Evolutionary conservation across 2,113 vertebrate species (phyloP), one percentile per base, ranked within the genome.

Genomic region (Callaeas wilsoni): DNA sequence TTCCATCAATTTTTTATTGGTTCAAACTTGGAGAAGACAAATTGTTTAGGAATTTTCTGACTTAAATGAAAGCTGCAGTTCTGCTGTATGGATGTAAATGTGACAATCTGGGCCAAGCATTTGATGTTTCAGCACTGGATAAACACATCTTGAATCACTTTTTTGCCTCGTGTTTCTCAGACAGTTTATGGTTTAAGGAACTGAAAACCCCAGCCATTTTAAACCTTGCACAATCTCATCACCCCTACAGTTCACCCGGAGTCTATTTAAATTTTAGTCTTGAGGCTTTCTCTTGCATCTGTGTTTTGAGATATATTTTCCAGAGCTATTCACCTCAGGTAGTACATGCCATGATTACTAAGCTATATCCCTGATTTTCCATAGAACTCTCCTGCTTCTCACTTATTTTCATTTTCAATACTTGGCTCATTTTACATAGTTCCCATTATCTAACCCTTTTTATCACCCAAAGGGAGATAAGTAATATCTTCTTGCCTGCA

Each of bases 81-180:
- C 37, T 78, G 19, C 14, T 1, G 0, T 37, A 32, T 12, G 6
- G 3, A 35, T 26, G 4, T 1, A 64, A n/a, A 3, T 39, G 18
- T 35, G 16, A 23, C 12, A 80, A 33, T 56, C 4, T 35, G 7
- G 7, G 6, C 2, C 32, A 77, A 41, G 3, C 0, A 1, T 26
- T 37, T 37, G 15, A 46, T 7, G 0, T 37, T 67, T 55, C 32
- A 74, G 12, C 10, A 64, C 7, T 77, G 9, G 6, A 5, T 49
- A 53, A 84, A 60, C 21, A 5, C 18, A 57, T 52, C 10, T 69
- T 30, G 10, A 68, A 65, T 9, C 3, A 25, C 2, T 4, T 16
- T 62, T 82, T 64, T 60, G 4, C 23, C 29, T 75, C 41, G 35
- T 32, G 7, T 80, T 92, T 65, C 9, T 73, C 22, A 42, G 12